Conservation (phyloP, 2,797 vertebrate species). For the Protonibea diacanthus region DNA sequence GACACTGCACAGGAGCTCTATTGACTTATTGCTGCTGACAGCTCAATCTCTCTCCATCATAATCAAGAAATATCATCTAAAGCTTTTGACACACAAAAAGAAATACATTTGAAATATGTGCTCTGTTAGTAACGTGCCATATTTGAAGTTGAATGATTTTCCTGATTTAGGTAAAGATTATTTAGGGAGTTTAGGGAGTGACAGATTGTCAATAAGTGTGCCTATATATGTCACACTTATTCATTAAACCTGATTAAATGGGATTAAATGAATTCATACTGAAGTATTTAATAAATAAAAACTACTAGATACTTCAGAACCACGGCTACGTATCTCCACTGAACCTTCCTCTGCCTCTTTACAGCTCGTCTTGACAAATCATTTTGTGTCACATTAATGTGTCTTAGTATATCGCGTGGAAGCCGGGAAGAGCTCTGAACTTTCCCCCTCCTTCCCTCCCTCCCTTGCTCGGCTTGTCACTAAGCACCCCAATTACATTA, state of each 20-base stretch:
- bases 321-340: neutral
- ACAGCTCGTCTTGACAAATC: conserved; percentile 34
- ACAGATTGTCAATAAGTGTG: neutral
- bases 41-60: conserved; percentile 71
- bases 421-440: conserved; percentile 56
- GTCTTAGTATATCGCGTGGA: conserved; percentile 45
- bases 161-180: neutral
- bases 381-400: conserved; percentile 46
- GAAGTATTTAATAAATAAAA: neutral
- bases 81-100: conserved; percentile 31
- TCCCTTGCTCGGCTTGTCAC: conserved; percentile 49
- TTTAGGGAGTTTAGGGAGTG: neutral
- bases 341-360: conserved; percentile 1
- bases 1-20: conserved; percentile 48
- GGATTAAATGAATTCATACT: neutral
- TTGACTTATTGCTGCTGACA: conserved; percentile 73
- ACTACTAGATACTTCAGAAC: neutral
- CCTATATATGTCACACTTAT: conserved; percentile 1
- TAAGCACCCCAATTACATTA: conserved; percentile 71
- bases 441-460: conserved; percentile 23
- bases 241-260: conserved; percentile 16
- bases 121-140: neutral
- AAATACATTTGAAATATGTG: conserved; percentile 14
- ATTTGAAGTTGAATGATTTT: conserved; percentile 14
- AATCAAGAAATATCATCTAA: conserved; percentile 55